These are phyloP conservation scores for Acheta domesticus DNA, from an alignment of 2,888 invertebrate genomes.

Conservation along the genomic window DNA sequence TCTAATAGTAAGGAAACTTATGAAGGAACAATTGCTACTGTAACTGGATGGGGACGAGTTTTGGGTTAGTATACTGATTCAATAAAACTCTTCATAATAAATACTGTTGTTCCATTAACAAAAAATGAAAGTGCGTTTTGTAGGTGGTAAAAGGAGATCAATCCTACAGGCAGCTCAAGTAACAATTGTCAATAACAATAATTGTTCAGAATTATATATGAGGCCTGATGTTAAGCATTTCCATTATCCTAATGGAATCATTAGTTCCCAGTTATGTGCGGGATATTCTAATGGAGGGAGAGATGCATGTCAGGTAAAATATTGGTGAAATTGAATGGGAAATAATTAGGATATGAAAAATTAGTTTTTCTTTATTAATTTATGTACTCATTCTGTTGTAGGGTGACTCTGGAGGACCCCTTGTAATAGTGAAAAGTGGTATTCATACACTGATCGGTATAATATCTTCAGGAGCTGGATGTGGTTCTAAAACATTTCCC, in stretches of 20 bases:
- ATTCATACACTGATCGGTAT: slow-evolving; percentile 38
- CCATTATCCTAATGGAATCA: slow-evolving; percentile 37
- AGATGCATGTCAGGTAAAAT: slow-evolving; percentile 40
- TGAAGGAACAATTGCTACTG: slow-evolving; percentile 30
- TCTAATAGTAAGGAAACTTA: slow-evolving; percentile 20
- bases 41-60: slow-evolving; percentile 39
- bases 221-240: slow-evolving; percentile 33
- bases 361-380: too few relatives aligned
- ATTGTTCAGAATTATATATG: slow-evolving; percentile 37
- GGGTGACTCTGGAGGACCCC: slow-evolving; percentile 41
- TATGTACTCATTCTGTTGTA: slow-evolving; percentile 25
- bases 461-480: slow-evolving; percentile 39
- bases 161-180: slow-evolving; percentile 39
- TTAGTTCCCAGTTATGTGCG: slow-evolving; percentile 36
- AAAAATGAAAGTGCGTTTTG: not conserved
- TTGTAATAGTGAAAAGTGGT: slow-evolving; percentile 35
- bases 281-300: slow-evolving; percentile 40
- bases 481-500: slow-evolving; percentile 38
- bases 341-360: too few relatives aligned
- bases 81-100: too few relatives aligned
- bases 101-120: too few relatives aligned
- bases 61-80: too few relatives aligned
- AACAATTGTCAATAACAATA: slow-evolving; percentile 38
- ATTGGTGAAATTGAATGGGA: not conserved
- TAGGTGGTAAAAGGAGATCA: slow-evolving; percentile 35